Conservation (phyloP, 2,797 vertebrate species). For the Vespertilio murinus region DNA sequence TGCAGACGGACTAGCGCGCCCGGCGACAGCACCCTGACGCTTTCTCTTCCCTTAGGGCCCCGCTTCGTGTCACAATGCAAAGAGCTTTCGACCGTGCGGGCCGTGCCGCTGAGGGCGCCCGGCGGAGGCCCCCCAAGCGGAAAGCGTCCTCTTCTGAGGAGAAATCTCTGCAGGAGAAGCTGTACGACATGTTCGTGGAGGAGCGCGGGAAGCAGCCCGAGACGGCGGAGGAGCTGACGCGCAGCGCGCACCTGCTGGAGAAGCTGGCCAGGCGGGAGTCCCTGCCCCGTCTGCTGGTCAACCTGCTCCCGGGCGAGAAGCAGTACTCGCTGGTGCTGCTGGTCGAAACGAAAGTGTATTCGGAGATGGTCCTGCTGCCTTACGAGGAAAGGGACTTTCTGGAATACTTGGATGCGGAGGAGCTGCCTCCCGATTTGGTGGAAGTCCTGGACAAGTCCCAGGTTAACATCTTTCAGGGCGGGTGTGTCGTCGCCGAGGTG, state of each 20-base stretch:
- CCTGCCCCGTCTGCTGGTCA: slow-evolving; percentile 81
- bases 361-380: slow-evolving; percentile 92
- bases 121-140: slow-evolving; percentile 91
- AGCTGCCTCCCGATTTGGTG: slow-evolving; percentile 93
- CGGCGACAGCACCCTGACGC: not conserved
- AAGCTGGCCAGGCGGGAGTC: slow-evolving; percentile 93
- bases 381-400: slow-evolving; percentile 93
- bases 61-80: not conserved
- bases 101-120: slow-evolving; percentile 93
- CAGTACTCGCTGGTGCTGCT: slow-evolving; percentile 94
- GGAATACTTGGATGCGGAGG: slow-evolving; percentile 95
- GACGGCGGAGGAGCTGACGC: slow-evolving; percentile 92
- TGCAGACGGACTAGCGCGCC: rapidly evolving
- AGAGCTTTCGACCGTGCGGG: slow-evolving; percentile 88
- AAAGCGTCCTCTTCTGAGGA: slow-evolving; percentile 86
- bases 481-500: slow-evolving; percentile 96
- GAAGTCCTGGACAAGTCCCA: slow-evolving; percentile 95
- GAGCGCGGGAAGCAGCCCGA: slow-evolving; percentile 97
- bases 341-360: slow-evolving; percentile 93
- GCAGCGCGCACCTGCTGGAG: slow-evolving; percentile 96
- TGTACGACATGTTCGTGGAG: slow-evolving; percentile 96
- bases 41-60: slow-evolving; percentile 39
- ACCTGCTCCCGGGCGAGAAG: slow-evolving; percentile 91
- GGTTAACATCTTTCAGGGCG: slow-evolving; percentile 96
- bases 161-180: slow-evolving; percentile 95